Evolutionary conservation across 30 jellyfish, hydroid and myxozoan genomes (phyloP), one percentile per base, ranked within the genome.

Genomic region (Hydra vulgaris): DNA sequence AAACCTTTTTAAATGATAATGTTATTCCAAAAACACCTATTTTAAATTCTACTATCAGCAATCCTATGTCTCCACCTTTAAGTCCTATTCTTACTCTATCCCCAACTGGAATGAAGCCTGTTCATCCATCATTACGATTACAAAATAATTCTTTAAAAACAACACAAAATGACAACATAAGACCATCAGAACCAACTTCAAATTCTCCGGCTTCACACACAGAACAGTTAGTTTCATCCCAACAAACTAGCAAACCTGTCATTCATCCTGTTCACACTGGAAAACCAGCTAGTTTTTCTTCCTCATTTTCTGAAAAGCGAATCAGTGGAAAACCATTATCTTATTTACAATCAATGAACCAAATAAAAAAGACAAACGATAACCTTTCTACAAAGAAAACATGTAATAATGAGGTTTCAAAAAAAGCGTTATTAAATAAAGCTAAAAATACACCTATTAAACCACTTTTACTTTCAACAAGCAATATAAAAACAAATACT

Each of bases 241-340:
- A 74, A 1, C 21, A 24, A 7, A 55, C 81, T 22, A 77, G 80
- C 19, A 78, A 78, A 78, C 85, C 85, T 4, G 80, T 27, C 53
- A 15, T 21, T 61, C 69, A 53, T 78, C 24, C 26, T 8, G 85
- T 24, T 25, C 69, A 21, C 7, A 74, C 75, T 24, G 82, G 82
- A 12, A 74, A 74, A 25, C 82, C 82, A 16, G 24, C 82, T 15
- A 74, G 82, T 53, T 74, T 7, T 40, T 74, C 82, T 0, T 7
- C 73, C 18, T 75, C 83, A 7, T 23, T 40, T 40, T 12, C 61
- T 3, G 61, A 40, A 7, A 68, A 15, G 25, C 7, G 75, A n/a
- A 23, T 68, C 15, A 68, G 84, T 80, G 87, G 87, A 21, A 80
- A 80, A 40, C 87, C 87, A 17, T 80, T 80, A 70, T 80, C 87